Conservation (phyloP, 2,888 invertebrate species). For the Stramonita haemastoma region DNA sequence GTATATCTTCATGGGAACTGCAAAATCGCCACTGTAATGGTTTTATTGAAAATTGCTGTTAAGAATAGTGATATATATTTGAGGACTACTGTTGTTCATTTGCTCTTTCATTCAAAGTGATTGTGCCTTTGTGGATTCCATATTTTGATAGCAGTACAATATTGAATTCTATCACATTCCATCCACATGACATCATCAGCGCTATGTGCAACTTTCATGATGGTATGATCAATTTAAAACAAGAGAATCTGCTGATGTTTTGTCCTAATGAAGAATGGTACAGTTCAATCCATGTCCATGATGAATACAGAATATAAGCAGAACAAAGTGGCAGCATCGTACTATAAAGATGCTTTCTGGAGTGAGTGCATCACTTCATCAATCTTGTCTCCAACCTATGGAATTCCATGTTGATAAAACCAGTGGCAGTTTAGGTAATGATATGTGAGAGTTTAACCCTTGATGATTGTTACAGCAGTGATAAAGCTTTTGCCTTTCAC, state of each 20-base stretch:
- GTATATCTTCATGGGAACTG: too few relatives aligned
- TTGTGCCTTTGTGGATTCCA: slow-evolving; percentile 13
- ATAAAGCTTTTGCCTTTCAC: too few relatives aligned
- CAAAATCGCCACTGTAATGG: too few relatives aligned
- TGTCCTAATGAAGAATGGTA: background rate
- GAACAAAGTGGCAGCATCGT: background rate
- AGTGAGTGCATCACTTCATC: background rate
- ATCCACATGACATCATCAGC: background rate
- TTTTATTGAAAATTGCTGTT: background rate
- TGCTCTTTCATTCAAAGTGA: slow-evolving; percentile 2
- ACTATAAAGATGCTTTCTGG: background rate
- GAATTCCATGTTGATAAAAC: background rate
- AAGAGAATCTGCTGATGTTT: background rate
- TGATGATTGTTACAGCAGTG: background rate
- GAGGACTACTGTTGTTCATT: background rate
- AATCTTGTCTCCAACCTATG: background rate
- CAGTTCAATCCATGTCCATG: background rate
- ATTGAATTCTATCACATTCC: slow-evolving; percentile 13
- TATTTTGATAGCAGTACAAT: background rate
- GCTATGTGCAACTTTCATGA: background rate
- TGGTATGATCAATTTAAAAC: background rate
- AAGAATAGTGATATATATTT: background rate
- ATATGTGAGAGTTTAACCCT: background rate
- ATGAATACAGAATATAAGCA: background rate
- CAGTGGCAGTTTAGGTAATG: background rate